Evolutionary conservation across 2,797 vertebrate species (phyloP), one percentile per base, ranked within the genome.

Genomic region (Pangasius macronema): DNA sequence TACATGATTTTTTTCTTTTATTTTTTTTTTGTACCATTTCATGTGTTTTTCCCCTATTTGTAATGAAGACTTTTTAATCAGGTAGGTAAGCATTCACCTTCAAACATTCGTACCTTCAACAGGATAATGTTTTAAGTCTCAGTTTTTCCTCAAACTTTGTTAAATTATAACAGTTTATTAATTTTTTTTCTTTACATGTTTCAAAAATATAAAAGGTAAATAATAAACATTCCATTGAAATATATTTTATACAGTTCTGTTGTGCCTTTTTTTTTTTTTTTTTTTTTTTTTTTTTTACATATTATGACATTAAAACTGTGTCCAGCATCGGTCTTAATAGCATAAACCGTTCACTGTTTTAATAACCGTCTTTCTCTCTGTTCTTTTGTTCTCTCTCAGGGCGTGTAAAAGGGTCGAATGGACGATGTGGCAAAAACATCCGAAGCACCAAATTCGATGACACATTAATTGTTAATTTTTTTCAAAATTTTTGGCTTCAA

Each of bases 161-260:
- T 94, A 91, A 94, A 94, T 94, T 94, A 90, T 92, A 92, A 93
- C 91, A 92, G 91, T 93, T 92, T 93, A 90, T 91, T 94, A 87
- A 89, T 94, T 53, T 81, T 53, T 81, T 88, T 95, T 93, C 91
- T 95, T 94, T 94, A 94, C 94, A 95, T 92, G 91, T 95, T 95
- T 95, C 93, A 95, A 95, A 96, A 95, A 95, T 95, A 95, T 94
- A 96, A 95, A 96, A 95, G 92, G 90, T 94, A 95, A 96, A 95
- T 94, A 95, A 95, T 95, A 95, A 95, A 96, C 95, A 95, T 96
- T 95, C 95, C 95, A 92, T 93, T 95, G 94, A 96, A 95, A 95
- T 95, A 95, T 95, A 94, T 94, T 95, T 96, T 95, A 92, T 95
- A 95, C 94, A 95, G 93, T 92, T 95, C 93, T 95, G 91, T 88